These are phyloP conservation scores for Cephus pulcher DNA, from an alignment of 2,888 invertebrate species.

Conservation along the genomic window DNA sequence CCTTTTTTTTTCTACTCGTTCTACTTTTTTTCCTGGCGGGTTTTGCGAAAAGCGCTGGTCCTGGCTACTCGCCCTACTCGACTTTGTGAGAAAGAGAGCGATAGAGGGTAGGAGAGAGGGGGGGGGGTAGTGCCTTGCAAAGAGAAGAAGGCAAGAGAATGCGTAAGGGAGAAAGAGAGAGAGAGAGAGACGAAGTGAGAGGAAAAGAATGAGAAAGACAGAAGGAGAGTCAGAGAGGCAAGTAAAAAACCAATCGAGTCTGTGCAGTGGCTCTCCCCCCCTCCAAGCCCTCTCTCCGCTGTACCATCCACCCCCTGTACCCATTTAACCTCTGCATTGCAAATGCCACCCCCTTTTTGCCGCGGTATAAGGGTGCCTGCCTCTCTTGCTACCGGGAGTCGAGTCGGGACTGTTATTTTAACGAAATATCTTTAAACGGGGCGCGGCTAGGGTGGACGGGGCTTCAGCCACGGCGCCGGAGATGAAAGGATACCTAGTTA, in stretches of 20 bases:
- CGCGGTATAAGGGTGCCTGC: constrained; percentile 38
- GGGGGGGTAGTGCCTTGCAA: constrained; percentile 13
- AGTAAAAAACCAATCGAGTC: constrained; percentile 66
- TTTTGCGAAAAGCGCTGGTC: constrained; percentile 43
- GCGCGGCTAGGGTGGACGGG: constrained; percentile 26
- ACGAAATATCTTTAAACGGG: constrained; percentile 66
- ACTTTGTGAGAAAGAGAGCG: constrained; percentile 13
- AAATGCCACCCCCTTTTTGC: constrained; percentile 65
- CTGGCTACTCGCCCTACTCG: constrained; percentile 23
- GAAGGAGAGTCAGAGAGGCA: constrained; percentile 29
- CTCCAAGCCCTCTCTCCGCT: background rate
- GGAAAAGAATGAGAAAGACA: constrained; percentile 19
- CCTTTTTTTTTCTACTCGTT: constrained; percentile 26
- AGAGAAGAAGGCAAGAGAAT: constrained; percentile 21
- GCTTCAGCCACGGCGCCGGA: constrained; percentile 29
- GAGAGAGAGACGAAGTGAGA: constrained; percentile 13
- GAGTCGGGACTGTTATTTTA: constrained; percentile 65
- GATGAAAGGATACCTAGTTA: constrained; percentile 67
- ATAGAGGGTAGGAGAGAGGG: constrained; percentile 14
- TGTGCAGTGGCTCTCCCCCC: constrained; percentile 48
- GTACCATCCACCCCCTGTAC: constrained; percentile 42
- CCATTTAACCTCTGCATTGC: constrained; percentile 67
- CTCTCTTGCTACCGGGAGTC: constrained; percentile 27
- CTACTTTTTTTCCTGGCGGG: constrained; percentile 30
- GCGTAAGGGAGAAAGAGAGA: constrained; percentile 16